These are phyloP conservation scores for Hedya salicella DNA, from an alignment of 2,888 invertebrate species.

Conservation along the genomic window DNA sequence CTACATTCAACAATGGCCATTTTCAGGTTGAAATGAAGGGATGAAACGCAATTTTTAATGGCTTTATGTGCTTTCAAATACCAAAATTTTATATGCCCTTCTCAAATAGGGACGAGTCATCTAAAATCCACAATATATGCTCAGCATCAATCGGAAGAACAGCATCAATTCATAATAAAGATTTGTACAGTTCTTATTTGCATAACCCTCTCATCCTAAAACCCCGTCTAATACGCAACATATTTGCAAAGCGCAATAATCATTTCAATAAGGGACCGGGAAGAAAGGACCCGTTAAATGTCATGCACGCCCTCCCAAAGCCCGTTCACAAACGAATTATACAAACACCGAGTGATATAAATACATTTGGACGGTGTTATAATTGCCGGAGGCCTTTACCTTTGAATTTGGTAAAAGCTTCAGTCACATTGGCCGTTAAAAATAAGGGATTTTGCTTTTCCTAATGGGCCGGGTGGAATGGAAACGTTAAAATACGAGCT, in stretches of 20 bases:
- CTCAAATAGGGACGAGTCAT: no score
- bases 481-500: conserved; percentile 13
- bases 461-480: conserved; percentile 18
- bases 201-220: conserved; percentile 25
- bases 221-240: conserved; percentile 22
- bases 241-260: conserved; percentile 38
- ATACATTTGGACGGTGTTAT: conserved; percentile 38
- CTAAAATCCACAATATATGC: no score
- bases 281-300: conserved; percentile 21
- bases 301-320: conserved; percentile 1
- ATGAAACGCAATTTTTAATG: no score
- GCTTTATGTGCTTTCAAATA: no score
- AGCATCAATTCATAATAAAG: conserved; percentile 24
- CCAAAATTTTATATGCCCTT: no score
- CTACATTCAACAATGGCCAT: no score
- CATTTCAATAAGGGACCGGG: conserved; percentile 27
- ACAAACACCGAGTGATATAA: conserved; percentile 34
- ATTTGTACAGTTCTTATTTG: conserved; percentile 29
- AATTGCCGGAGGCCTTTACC: conserved; percentile 38
- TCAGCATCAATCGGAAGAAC: not conserved
- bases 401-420: conserved; percentile 38
- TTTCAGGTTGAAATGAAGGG: no score
- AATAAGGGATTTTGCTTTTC: conserved; percentile 37
- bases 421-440: conserved; percentile 32
- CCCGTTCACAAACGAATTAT: conserved; percentile 36